Conservation (phyloP, 2,888 invertebrate species). For the Torymus auratus region DNA sequence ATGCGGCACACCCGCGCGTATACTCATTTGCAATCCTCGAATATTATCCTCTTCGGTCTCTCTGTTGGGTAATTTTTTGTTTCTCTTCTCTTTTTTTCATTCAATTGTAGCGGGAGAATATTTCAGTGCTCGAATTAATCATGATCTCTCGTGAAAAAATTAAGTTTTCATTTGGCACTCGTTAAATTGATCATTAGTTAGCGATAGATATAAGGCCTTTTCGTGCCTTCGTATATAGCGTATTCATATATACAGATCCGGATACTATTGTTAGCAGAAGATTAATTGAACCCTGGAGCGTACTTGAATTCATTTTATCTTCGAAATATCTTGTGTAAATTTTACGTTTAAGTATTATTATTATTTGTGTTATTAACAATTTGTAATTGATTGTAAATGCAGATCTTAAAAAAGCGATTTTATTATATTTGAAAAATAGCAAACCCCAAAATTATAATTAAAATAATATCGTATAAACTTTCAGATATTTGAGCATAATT, state of each 20-base stretch:
- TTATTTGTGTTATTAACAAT: too few species aligned
- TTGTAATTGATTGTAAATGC: too few species aligned
- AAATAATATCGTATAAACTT: too few species aligned
- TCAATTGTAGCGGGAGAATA: background rate
- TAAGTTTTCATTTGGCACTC: background rate
- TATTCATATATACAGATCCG: background rate
- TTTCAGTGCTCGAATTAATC: constrained; percentile 22
- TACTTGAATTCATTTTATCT: too few species aligned
- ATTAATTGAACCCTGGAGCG: background rate
- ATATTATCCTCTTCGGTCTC: background rate
- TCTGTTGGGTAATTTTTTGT: background rate
- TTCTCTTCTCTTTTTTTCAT: background rate
- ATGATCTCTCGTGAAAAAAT: constrained; percentile 13
- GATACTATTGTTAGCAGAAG: background rate
- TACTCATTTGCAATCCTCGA: background rate
- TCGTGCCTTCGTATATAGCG: background rate
- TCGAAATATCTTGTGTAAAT: too few species aligned
- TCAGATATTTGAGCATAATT: too few species aligned
- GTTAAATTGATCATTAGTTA: background rate
- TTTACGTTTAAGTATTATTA: too few species aligned
- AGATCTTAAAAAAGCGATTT: too few species aligned
- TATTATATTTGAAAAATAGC: too few species aligned
- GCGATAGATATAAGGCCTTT: background rate
- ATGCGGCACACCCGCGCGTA: constrained; percentile 17
- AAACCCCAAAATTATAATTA: too few species aligned